Percentiles rank a stretch among this genome's conserved stretches.
These are phyloP conservation scores for Neoscelio sp. DNA, from an alignment of 2,888 invertebrate species.

Conservation along the genomic window DNA sequence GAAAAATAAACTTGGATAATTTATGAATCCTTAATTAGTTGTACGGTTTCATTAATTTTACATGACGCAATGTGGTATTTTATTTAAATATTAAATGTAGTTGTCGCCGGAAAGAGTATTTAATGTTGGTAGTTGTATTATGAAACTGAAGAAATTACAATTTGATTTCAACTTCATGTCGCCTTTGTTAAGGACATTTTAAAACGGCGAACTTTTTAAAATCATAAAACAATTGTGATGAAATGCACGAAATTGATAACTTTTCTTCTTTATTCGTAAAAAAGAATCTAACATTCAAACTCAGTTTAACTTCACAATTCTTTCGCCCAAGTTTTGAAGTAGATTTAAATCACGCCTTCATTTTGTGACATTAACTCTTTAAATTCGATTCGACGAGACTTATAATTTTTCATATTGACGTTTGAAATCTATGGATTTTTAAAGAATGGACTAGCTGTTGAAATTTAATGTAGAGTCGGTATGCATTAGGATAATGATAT, in stretches of 20 bases:
- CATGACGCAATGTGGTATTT: too few relatives aligned
- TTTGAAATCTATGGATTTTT: conserved; percentile 17
- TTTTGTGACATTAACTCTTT: conserved; percentile 28
- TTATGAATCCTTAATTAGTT: conserved; percentile 8
- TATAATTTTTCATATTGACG: conserved; percentile 34
- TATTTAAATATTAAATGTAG: too few relatives aligned
- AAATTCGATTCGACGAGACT: conserved; percentile 28
- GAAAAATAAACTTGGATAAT: conserved; percentile 1
- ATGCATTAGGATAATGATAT: too few relatives aligned
- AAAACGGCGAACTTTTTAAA: conserved; percentile 3
- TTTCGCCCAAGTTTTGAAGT: conserved; percentile 9
- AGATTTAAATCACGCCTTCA: conserved; percentile 22
- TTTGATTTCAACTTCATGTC: background rate
- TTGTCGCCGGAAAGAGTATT: too few relatives aligned
- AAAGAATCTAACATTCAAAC: conserved; percentile 4
- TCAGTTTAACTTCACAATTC: conserved; percentile 5
- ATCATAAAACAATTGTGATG: conserved; percentile 5
- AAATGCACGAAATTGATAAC: conserved; percentile 9
- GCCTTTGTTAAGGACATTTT: background rate
- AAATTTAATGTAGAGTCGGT: conserved; percentile 16
- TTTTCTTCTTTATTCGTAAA: background rate
- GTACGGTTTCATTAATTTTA: too few relatives aligned
- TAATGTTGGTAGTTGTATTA: background rate
- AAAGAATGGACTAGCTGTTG: background rate
- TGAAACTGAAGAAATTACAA: background rate